A percentile compares a stretch with the other conserved stretches of the same genome.
These are phyloP conservation scores for Panopea generosa DNA, from an alignment of 2,888 invertebrate genomes.

Conservation along the genomic window DNA sequence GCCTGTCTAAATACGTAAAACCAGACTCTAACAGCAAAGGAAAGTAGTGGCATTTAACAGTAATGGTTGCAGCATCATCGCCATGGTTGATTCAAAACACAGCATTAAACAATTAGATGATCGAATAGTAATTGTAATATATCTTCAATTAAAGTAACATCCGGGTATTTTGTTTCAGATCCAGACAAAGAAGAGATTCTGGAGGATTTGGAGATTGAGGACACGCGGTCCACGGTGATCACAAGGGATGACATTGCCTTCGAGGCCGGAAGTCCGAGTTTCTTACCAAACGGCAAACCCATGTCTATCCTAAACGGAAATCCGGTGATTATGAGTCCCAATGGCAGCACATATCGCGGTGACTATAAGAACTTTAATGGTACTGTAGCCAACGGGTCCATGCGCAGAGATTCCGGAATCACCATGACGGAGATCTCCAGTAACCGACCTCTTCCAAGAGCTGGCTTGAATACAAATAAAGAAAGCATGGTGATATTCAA, in stretches of 20 bases:
- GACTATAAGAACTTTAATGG: background rate
- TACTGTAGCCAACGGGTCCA: conserved; percentile 18
- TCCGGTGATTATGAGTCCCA: conserved; percentile 14
- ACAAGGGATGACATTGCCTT: conserved; percentile 56
- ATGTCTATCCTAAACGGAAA: conserved; percentile 9
- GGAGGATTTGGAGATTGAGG: conserved; percentile 48
- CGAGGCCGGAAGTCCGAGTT: conserved; percentile 49
- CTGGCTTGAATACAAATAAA: conserved; percentile 31
- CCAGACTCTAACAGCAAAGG: too few species aligned
- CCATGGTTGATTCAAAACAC: too few species aligned
- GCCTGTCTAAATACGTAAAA: too few species aligned
- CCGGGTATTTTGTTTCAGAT: conserved; percentile 41
- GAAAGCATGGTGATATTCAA: conserved; percentile 63
- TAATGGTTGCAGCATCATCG: too few species aligned
- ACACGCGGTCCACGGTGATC: conserved; percentile 30
- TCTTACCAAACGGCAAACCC: conserved; percentile 27
- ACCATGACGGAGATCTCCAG: conserved; percentile 17
- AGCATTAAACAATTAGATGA: too few species aligned
- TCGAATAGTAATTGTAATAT: too few species aligned
- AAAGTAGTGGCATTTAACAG: too few species aligned
- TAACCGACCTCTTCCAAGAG: conserved; percentile 38
- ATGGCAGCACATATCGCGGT: background rate
- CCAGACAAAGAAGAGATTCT: conserved; percentile 53
- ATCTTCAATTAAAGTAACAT: too few species aligned
- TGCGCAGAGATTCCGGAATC: conserved; percentile 38